Conservation (phyloP, 2,797 vertebrate species). For the Enteromius afrohamiltoni region DNA sequence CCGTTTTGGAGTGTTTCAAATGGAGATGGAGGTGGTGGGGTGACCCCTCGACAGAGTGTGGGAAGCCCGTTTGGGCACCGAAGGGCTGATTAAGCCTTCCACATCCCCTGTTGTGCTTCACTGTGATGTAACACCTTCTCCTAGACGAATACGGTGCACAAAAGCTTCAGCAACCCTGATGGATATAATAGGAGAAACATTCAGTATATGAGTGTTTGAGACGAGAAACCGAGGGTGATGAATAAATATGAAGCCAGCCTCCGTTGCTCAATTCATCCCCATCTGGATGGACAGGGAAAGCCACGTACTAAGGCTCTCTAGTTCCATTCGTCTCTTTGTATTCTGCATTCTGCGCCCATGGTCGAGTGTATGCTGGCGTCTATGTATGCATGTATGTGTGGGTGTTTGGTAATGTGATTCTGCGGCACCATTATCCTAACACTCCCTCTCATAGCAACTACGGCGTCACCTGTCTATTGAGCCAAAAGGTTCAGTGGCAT, state of each 20-base stretch:
- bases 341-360: constrained; percentile 24
- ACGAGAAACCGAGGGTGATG: constrained; percentile 70
- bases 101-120: constrained; percentile 51
- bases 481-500: constrained; percentile 15
- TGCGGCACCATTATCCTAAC: constrained; percentile 35
- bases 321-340: constrained; percentile 48
- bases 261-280: constrained; percentile 69
- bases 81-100: constrained; percentile 49
- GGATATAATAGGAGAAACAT: constrained; percentile 58
- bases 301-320: constrained; percentile 35
- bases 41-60: constrained; percentile 51
- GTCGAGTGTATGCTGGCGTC: constrained; percentile 34
- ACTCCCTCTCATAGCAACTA: constrained; percentile 15
- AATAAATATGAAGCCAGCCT: constrained; percentile 82
- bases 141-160: constrained; percentile 45
- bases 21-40: constrained; percentile 62
- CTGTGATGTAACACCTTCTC: constrained; percentile 59
- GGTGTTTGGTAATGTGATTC: constrained; percentile 44
- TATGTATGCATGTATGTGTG: constrained; percentile 43
- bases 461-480: constrained; percentile 29
- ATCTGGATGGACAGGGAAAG: constrained; percentile 68
- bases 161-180: constrained; percentile 47
- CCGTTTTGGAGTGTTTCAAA: constrained; percentile 58
- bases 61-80: constrained; percentile 57
- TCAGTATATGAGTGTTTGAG: constrained; percentile 65